Evolutionary conservation across 2,113 vertebrate genomes (phyloP).

Genomic region (Mobula hypostoma): DNA sequence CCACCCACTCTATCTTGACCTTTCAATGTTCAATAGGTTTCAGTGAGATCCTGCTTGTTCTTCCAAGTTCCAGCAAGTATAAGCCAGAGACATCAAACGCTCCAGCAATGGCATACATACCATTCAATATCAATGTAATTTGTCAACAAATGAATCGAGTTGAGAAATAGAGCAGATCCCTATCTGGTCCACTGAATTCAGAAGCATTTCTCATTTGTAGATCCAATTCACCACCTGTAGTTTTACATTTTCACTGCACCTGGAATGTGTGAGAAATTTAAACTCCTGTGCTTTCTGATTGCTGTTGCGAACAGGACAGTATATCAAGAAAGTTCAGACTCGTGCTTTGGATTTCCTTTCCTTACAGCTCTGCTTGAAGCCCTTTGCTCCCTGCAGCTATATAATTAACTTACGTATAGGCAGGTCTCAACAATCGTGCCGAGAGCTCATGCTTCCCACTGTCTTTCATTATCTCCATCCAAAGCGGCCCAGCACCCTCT

Average conservation of each 20-base stretch:
- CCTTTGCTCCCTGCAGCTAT: conserved; percentile 27
- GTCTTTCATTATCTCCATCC: conserved; percentile 14
- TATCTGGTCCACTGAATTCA: not conserved
- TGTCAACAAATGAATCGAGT: not conserved
- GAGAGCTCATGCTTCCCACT: conserved; percentile 3
- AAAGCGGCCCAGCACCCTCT: not conserved
- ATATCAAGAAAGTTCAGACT: not conserved
- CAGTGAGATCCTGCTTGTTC: too few relatives aligned
- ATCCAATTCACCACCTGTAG: not conserved
- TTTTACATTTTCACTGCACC: not conserved
- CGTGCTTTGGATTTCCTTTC: not conserved
- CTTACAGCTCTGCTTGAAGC: conserved; percentile 24
- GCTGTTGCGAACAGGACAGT: not conserved
- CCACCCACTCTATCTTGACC: too few relatives aligned
- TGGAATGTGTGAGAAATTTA: conserved; percentile 26
- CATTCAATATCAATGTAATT: not conserved
- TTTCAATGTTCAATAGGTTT: too few relatives aligned
- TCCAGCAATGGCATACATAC: not conserved
- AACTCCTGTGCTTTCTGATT: not conserved
- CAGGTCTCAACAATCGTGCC: not conserved
- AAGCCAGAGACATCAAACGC: too few relatives aligned
- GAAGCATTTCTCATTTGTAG: not conserved
- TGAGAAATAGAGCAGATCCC: not conserved
- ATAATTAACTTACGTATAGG: conserved; percentile 26
- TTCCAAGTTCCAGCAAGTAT: too few relatives aligned